A percentile compares a stretch with the other conserved stretches of the same genome.
phyloP scores from a whole-genome alignment of 2,113 vertebrate species.

The Ceyx melanurus region DNA sequence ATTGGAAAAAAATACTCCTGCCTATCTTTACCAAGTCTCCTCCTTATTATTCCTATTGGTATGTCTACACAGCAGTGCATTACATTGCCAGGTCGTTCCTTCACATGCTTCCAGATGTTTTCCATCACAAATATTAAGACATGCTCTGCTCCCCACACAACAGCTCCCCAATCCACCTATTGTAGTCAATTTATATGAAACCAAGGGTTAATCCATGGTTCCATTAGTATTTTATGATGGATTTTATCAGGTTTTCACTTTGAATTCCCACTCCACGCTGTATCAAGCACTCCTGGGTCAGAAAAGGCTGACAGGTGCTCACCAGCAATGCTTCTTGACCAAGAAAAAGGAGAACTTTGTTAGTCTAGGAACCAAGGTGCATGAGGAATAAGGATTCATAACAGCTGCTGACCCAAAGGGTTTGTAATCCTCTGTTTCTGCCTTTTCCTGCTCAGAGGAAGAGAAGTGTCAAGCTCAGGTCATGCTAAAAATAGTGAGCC shows the following conservation, averaged over 20 bases:
- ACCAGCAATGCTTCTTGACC: neutral
- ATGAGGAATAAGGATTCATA: neutral
- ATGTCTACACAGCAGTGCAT: neutral
- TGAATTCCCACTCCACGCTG: neutral
- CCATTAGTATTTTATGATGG: neutral
- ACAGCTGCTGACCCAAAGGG: neutral
- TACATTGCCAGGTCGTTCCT: neutral
- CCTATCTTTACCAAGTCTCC: neutral
- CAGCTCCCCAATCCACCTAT: neutral
- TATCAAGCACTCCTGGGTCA: accelerated
- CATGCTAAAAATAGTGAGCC: neutral
- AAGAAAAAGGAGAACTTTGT: neutral
- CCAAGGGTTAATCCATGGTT: neutral
- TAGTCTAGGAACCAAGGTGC: neutral
- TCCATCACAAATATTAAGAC: neutral
- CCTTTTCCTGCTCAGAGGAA: neutral
- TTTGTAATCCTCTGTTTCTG: neutral
- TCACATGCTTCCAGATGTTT: neutral
- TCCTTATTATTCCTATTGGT: neutral
- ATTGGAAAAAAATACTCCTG: neutral
- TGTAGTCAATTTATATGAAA: neutral
- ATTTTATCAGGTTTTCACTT: neutral
- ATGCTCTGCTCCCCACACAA: neutral
- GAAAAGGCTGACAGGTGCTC: neutral
- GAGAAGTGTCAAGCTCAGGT: neutral